A percentile compares a stretch with the other conserved stretches of the same genome.
Conservation (phyloP, 2,888 invertebrate species). For the Ephialtes manifestator region DNA sequence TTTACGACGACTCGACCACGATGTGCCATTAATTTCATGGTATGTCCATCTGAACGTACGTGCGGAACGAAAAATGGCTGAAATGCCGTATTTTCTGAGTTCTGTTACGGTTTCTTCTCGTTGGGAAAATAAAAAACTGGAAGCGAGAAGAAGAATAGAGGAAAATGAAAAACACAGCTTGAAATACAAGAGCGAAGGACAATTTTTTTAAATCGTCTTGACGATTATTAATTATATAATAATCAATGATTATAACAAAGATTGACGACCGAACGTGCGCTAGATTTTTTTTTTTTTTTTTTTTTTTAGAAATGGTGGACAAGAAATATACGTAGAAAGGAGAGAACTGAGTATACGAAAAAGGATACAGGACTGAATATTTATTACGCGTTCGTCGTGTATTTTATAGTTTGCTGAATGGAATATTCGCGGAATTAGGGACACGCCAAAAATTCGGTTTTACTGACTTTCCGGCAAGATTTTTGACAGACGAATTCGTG, state of each 20-base stretch:
- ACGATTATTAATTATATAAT: conserved; percentile 24
- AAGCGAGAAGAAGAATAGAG: not conserved
- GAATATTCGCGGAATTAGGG: conserved; percentile 28
- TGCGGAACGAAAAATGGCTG: conserved; percentile 9
- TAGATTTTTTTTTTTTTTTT: conserved; percentile 27
- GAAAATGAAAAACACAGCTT: conserved; percentile 28
- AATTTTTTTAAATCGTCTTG: conserved; percentile 22
- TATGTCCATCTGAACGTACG: conserved; percentile 17
- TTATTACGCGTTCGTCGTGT: conserved; percentile 72
- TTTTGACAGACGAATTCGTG: not conserved
- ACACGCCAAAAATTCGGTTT: not conserved
- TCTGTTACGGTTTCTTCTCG: not conserved
- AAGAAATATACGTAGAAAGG: conserved; percentile 70
- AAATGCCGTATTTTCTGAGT: not conserved
- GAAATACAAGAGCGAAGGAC: conserved; percentile 34
- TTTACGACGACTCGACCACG: conserved; percentile 54
- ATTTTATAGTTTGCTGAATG: conserved; percentile 55
- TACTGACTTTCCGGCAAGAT: conserved; percentile 12
- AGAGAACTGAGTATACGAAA: conserved; percentile 78
- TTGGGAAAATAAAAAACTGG: not conserved
- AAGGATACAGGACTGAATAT: conserved; percentile 76
- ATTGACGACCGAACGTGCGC: conserved; percentile 28
- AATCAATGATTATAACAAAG: conserved; percentile 40
- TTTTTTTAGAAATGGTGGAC: conserved; percentile 27
- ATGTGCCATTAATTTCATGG: conserved; percentile 66